Percentiles rank a stretch among this genome's conserved stretches.
phyloP scores from a whole-genome alignment of 2,113 vertebrate genomes.

The Megaceryle maxima region DNA sequence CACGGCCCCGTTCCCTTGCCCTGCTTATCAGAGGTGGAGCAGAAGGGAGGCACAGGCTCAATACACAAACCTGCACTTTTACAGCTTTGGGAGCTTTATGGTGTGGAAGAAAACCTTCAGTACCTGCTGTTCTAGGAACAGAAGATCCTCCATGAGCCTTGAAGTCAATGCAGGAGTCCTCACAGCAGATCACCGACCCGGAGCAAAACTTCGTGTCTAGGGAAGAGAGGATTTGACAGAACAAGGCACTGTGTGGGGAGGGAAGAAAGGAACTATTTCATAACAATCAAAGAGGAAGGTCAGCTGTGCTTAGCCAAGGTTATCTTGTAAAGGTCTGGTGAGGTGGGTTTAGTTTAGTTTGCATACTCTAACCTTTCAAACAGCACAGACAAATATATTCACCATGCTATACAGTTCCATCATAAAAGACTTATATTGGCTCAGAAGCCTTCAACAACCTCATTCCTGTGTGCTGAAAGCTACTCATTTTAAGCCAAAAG shows the following conservation, averaged over 20 bases:
- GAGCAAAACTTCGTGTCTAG: constrained; percentile 26
- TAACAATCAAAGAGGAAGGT: not conserved
- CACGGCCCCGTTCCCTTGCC: not conserved
- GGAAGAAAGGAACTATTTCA: not conserved
- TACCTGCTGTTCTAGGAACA: constrained; percentile 59
- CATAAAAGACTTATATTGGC: not conserved
- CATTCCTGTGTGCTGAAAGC: not conserved
- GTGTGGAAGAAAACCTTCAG: not conserved
- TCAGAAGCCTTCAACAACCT: not conserved
- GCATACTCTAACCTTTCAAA: not conserved
- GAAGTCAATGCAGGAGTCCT: constrained; percentile 11
- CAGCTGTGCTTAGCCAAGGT: not conserved
- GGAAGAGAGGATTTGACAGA: constrained; percentile 22
- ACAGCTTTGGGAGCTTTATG: not conserved
- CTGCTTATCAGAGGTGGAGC: not conserved
- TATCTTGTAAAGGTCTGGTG: not conserved
- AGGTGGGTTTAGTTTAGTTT: not conserved
- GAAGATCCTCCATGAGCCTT: constrained; percentile 64
- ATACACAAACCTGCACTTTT: rapidly evolving
- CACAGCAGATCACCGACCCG: not conserved
- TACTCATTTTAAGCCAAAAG: not conserved
- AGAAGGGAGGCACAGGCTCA: not conserved
- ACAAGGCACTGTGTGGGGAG: not conserved
- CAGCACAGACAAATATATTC: not conserved
- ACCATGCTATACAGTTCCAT: not conserved